These are phyloP conservation scores for Quadroppia sp. DNA, from an alignment of 2,888 invertebrate genomes.

Conservation along the genomic window DNA sequence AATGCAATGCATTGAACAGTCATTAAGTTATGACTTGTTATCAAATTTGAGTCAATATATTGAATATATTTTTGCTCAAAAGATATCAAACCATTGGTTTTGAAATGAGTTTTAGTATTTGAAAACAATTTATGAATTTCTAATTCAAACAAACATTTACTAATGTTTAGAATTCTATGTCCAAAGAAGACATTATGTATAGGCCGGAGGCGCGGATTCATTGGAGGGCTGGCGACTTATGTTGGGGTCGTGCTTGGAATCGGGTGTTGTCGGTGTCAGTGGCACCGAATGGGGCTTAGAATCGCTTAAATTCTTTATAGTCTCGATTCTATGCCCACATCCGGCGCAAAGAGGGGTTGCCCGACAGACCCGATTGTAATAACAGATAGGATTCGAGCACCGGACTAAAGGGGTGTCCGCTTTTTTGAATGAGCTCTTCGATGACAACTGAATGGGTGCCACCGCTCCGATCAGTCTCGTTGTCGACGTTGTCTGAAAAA, in stretches of 20 bases:
- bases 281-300: conserved; percentile 34
- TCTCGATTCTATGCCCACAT: conserved; percentile 31
- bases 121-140: too few relatives aligned
- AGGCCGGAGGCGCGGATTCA: conserved; percentile 31
- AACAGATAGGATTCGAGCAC: conserved; percentile 19
- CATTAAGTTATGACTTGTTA: background rate
- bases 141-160: too few relatives aligned
- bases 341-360: conserved; percentile 29
- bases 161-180: background rate
- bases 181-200: conserved; percentile 5
- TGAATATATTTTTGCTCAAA: too few relatives aligned
- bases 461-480: conserved; percentile 28
- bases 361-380: conserved; percentile 3
- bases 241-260: conserved; percentile 19
- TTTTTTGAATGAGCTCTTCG: background rate
- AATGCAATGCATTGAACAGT: conserved; percentile 16
- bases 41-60: background rate
- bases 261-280: conserved; percentile 31
- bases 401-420: conserved; percentile 31
- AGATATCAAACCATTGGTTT: too few relatives aligned
- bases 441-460: conserved; percentile 18
- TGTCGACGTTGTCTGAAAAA: background rate
- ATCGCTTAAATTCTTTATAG: background rate
- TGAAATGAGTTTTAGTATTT: too few relatives aligned
- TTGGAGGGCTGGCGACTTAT: conserved; percentile 34